These are phyloP conservation scores for Trichopria drosophilae DNA, from an alignment of 2,888 invertebrate species.

Conservation along the genomic window DNA sequence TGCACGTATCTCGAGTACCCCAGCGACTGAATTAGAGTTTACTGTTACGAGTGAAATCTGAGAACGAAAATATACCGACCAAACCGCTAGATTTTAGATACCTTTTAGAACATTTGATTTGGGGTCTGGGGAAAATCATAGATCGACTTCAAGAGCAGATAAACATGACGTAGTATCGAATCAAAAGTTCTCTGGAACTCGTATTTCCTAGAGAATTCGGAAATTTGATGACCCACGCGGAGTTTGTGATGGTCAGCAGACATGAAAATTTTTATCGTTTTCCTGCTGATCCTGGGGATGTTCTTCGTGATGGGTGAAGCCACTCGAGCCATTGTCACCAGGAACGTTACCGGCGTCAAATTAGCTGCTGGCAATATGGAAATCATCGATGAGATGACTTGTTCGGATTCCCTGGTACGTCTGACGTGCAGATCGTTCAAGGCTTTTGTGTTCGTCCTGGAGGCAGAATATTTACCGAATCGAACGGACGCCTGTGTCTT, in stretches of 20 bases:
- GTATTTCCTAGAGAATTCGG: conserved; percentile 14
- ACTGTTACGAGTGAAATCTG: not conserved
- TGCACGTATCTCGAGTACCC: conserved; percentile 9
- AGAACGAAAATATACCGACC: not conserved
- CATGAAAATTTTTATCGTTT: conserved; percentile 41
- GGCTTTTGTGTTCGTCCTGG: conserved; percentile 51
- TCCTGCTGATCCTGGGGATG: conserved; percentile 35
- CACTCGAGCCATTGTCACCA: conserved; percentile 35
- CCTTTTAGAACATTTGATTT: not conserved
- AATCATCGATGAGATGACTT: conserved; percentile 50
- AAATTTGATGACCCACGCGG: conserved; percentile 45
- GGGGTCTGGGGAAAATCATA: too few species aligned
- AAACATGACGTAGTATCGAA: too few species aligned
- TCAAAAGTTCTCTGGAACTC: too few species aligned
- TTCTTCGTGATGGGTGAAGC: conserved; percentile 32
- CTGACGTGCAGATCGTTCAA: conserved; percentile 51
- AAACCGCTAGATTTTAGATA: not conserved
- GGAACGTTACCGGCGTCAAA: conserved; percentile 40
- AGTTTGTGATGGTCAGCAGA: too few species aligned
- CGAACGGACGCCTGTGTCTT: conserved; percentile 42
- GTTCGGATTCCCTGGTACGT: conserved; percentile 47
- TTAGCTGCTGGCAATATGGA: conserved; percentile 44
- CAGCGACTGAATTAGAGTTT: conserved; percentile 5
- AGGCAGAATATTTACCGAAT: conserved; percentile 48
- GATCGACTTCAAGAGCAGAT: too few species aligned